Evolutionary conservation across 2,888 invertebrate genomes (phyloP), one percentile per base, ranked within the genome.

Genomic region (Cataglyphis rosenhaueri): DNA sequence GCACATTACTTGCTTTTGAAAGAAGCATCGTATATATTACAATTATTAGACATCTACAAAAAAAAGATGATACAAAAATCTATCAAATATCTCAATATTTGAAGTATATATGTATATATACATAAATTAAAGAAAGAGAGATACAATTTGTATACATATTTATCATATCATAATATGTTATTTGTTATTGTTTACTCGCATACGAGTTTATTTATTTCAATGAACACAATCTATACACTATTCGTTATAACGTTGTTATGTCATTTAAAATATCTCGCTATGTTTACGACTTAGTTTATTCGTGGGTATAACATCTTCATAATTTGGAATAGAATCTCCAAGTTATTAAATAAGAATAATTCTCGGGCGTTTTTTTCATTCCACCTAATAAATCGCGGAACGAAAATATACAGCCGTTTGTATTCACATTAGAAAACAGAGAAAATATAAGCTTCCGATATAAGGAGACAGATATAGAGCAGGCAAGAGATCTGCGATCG

Each of bases 401-500:
- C 70, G 57, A 68, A 78, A 68, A 70, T 78, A 44, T n/a, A 25
- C 65, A 35, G 15, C 8, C 29, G n/a, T 21, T 57, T 25, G 48
- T 25, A 44, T 70, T 57, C 70, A 44, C 21, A 32, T 44, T 44
- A 29, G 29, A 52, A 32, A 64, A 15, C 48, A n/a, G 41, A 81
- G 41, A 75, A 81, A 65, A 57, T 64, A 32, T 55, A 25, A 75
- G 64, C 38, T 21, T 65, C 25, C 32, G 32, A 68, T 75, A 75
- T 55, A 57, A 74, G 41, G 41, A 32, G 29, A 68, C 57, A 44
- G 62, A 74, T 35, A 62, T 48, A 64, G 32, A 59, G 59, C n/a
- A 59, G 55, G 29, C 38, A 15, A 38, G 55, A 57, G 32, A 78
- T 78, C 78, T 32, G 78, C 70, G 65, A 70, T 78, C 57, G 52